Conservation (phyloP, 2,797 vertebrate species). For the Esox lucius region DNA sequence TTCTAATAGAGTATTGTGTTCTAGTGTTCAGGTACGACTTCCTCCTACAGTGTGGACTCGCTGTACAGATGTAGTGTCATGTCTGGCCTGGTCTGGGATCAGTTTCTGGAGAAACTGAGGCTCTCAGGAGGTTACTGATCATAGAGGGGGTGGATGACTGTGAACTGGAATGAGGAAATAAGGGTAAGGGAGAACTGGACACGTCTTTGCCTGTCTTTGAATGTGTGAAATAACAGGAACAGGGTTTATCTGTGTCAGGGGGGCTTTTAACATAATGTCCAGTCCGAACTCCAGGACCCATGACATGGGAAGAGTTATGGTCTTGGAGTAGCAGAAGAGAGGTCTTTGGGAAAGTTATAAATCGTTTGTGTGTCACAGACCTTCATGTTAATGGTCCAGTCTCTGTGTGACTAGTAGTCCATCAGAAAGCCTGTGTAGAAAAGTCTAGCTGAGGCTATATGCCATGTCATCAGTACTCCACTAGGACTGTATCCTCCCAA, state of each 20-base stretch:
- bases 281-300: slow-evolving; percentile 15
- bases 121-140: background rate
- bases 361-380: slow-evolving; percentile 17
- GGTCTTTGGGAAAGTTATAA: slow-evolving; percentile 8
- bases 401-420: slow-evolving; percentile 7
- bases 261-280: slow-evolving; percentile 12
- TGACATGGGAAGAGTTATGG: background rate
- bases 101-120: background rate
- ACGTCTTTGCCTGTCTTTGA: background rate
- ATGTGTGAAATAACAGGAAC: background rate
- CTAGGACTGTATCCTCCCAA: slow-evolving; percentile 53
- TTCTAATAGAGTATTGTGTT: no score
- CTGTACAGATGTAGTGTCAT: background rate
- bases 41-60: background rate
- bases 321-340: background rate
- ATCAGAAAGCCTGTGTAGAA: background rate
- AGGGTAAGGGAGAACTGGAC: background rate
- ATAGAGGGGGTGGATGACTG: background rate
- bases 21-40: no score
- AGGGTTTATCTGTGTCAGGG: background rate
- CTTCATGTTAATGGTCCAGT: slow-evolving; percentile 1
- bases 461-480: slow-evolving; percentile 51
- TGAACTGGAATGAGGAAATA: background rate
- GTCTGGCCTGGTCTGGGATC: background rate
- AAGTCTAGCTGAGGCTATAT: background rate